Conservation (phyloP, 2,888 invertebrate genomes). For the Macroteleia sp. region DNA sequence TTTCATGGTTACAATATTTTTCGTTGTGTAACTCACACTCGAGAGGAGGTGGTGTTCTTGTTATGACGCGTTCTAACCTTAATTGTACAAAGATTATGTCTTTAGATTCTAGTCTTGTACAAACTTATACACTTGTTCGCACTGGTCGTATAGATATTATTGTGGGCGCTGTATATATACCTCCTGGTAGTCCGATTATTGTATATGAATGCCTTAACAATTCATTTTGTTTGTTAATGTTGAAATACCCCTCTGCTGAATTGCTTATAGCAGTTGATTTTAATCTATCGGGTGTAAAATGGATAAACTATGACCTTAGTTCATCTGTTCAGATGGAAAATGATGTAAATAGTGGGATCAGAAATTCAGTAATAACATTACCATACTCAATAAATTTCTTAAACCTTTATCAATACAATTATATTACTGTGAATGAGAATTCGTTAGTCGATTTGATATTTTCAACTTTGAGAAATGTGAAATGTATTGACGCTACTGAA, state of each 20-base stretch:
- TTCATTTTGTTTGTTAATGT: neutral
- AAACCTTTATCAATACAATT: conserved; percentile 4
- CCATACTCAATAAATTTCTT: neutral
- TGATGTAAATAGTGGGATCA: neutral
- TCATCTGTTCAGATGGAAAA: neutral
- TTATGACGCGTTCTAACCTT: neutral
- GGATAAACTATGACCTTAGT: neutral
- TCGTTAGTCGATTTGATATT: neutral
- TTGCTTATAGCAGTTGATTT: conserved; percentile 3
- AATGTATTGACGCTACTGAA: neutral
- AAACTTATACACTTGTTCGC: neutral
- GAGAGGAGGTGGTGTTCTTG: neutral
- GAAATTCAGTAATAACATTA: neutral
- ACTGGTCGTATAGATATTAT: neutral
- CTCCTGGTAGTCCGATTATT: neutral
- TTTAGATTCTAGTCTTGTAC: neutral
- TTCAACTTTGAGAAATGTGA: neutral
- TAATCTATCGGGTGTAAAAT: neutral
- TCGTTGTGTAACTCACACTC: neutral
- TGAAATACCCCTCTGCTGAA: neutral
- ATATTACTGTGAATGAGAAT: neutral
- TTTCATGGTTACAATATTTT: conserved; percentile 6
- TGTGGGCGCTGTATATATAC: neutral
- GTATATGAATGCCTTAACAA: neutral
- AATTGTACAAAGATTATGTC: neutral